phyloP scores from a whole-genome alignment of 1,140 invertebrate species.

The Cataglyphis hispanica region DNA sequence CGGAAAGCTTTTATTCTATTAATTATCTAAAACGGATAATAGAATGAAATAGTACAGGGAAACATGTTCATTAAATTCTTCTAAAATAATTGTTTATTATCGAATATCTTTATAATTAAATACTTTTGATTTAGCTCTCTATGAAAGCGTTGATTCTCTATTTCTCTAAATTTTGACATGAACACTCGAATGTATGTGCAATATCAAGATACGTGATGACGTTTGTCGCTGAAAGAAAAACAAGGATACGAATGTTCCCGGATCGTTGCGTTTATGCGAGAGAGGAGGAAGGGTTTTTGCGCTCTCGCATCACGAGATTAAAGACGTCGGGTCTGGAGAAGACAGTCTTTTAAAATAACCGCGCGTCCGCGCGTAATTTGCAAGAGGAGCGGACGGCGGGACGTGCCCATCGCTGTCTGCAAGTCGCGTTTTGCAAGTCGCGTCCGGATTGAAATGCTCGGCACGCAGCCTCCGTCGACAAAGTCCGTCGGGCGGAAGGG shows the following conservation, averaged over 20 bases:
- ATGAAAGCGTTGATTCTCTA: neutral
- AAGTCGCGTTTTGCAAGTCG: constrained; percentile 17
- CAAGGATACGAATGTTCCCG: neutral
- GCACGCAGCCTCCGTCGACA: constrained; percentile 48
- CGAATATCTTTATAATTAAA: no score
- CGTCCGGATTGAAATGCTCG: constrained; percentile 57
- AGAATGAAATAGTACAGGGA: no score
- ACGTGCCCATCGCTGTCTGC: constrained; percentile 23
- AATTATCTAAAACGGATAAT: no score
- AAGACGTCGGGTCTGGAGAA: constrained; percentile 65
- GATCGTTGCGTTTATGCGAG: neutral
- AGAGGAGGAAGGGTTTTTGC: neutral
- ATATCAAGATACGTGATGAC: neutral
- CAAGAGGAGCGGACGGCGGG: constrained; percentile 33
- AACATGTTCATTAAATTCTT: no score
- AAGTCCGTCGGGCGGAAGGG: constrained; percentile 55
- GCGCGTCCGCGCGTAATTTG: constrained; percentile 65
- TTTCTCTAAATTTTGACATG: neutral
- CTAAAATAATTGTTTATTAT: no score
- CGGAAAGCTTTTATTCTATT: neutral
- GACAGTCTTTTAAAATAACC: constrained; percentile 76
- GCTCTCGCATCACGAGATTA: constrained; percentile 68
- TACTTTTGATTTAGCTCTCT: no score
- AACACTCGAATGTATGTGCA: neutral
- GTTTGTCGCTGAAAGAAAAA: neutral